phyloP scores from a whole-genome alignment of 2,797 vertebrate genomes.

The Macroramphosus scolopax region DNA sequence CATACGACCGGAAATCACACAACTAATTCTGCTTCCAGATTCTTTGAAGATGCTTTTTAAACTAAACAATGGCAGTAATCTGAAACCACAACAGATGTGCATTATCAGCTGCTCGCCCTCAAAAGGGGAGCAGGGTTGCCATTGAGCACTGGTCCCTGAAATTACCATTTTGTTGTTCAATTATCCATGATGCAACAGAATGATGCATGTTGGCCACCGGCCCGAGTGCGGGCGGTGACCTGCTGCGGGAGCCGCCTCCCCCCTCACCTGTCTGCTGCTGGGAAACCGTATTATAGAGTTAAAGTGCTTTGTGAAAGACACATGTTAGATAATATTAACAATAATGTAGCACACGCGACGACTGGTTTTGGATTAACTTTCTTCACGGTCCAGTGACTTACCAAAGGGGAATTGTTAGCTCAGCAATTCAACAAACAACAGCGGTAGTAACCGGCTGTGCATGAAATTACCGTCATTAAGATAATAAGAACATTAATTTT shows the following conservation, averaged over 20 bases:
- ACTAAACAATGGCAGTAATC: conserved; percentile 25
- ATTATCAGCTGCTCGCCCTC: conserved; percentile 48
- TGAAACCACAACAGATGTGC: conserved; percentile 57
- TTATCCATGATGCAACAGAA: conserved; percentile 68
- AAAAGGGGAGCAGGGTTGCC: conserved; percentile 51
- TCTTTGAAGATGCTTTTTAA: no score
- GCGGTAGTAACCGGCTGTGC: conserved; percentile 47
- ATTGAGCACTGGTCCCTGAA: conserved; percentile 70
- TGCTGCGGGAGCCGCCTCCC: conserved; percentile 15
- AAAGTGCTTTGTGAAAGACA: conserved; percentile 28
- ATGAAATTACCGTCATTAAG: conserved; percentile 56
- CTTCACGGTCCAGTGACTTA: conserved; percentile 30
- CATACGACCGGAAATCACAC: no score
- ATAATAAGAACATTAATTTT: conserved; percentile 60
- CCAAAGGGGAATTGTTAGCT: conserved; percentile 26
- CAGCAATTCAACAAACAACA: conserved; percentile 30
- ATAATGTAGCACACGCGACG: conserved; percentile 3
- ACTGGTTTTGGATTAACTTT: conserved; percentile 19
- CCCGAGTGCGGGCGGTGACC: conserved; percentile 41
- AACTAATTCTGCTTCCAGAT: no score
- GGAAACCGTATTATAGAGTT: conserved; percentile 28
- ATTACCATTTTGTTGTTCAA: conserved; percentile 76
- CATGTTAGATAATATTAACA: conserved; percentile 30
- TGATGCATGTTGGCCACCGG: conserved; percentile 55
- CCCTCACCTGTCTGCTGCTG: conserved; percentile 20